Evolutionary conservation across 2,888 invertebrate genomes (phyloP).

Genomic region (Ophion slaviceki): DNA sequence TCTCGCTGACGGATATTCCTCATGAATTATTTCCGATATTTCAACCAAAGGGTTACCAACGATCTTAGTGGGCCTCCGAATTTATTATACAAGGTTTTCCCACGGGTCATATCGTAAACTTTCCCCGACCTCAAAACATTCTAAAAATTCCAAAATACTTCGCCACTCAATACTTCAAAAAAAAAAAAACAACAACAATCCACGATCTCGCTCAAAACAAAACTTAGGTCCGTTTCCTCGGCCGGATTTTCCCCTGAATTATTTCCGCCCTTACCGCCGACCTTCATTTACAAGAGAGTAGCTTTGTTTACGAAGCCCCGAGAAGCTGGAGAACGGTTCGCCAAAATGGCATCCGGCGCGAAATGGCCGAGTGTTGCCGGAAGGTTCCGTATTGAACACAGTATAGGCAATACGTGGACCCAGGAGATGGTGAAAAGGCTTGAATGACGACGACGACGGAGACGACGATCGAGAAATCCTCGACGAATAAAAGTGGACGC

Average conservation of each 20-base stretch:
- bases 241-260: too few species aligned
- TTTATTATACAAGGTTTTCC: too few species aligned
- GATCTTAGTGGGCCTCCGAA: too few species aligned
- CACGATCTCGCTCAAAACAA: too few species aligned
- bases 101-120: not conserved
- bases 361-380: not conserved
- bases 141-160: not conserved
- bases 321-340: not conserved
- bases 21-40: too few species aligned
- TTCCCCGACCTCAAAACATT: not conserved
- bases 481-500: slow-evolving; percentile 35
- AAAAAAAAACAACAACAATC: too few species aligned
- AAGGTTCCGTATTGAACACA: slow-evolving; percentile 18
- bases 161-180: not conserved
- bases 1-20: too few species aligned
- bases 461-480: slow-evolving; percentile 27
- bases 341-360: not conserved
- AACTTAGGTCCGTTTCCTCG: too few species aligned
- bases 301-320: not conserved
- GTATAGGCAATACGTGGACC: not conserved
- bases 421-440: slow-evolving; percentile 29
- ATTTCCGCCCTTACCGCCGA: too few species aligned
- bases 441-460: slow-evolving; percentile 41
- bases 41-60: too few species aligned
- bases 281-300: too few species aligned